Evolutionary conservation across 2,888 invertebrate genomes (phyloP), one percentile per base, ranked within the genome.

Genomic region (Thymelicus lineola): DNA sequence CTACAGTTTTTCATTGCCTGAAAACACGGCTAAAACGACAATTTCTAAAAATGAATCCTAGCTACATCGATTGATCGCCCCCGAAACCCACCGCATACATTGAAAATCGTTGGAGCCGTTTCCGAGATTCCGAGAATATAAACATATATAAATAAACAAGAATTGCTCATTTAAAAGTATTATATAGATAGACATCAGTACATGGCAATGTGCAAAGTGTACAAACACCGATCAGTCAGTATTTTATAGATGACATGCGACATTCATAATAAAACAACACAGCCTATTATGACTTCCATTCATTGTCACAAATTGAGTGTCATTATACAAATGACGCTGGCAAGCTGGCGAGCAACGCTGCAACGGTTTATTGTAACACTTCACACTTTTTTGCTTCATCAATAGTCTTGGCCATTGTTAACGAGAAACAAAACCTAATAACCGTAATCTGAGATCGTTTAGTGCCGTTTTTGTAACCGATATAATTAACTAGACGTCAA

Each of bases 361-460:
- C 15, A 69, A 69, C 69, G 58, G 69, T 58, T 17, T 58, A 63
- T 42, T 64, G 69, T 63, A 62, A 62, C 57, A 63, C 36, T 69
- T 69, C 62, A 57, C 69, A 69, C 69, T 48, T 69, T 63, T 69
- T 63, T 69, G 35, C 57, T 1, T 7, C 50, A 7, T 57, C 55
- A 17, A 55, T n/a, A 57, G 53, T 10, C 46, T 10, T 46, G 12
- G 28, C 50, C 46, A 63, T 64, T 63, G 69, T 69, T 69, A 45
- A 62, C 15, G 50, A 69, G 58, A 42, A 64, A 69, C 63, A 69
- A 63, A 69, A 69, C 69, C 42, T 58, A 63, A 69, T 69, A 38
- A 63, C 63, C 17, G 63, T 57, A 63, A 69, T 69, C 69, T 69
- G 38, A 60, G 63, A 69, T 58, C 58, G 63, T 69, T 69, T 69